These are phyloP conservation scores for Probaryconus sp. DNA, from an alignment of 1,140 invertebrate genomes.

Conservation along the genomic window DNA sequence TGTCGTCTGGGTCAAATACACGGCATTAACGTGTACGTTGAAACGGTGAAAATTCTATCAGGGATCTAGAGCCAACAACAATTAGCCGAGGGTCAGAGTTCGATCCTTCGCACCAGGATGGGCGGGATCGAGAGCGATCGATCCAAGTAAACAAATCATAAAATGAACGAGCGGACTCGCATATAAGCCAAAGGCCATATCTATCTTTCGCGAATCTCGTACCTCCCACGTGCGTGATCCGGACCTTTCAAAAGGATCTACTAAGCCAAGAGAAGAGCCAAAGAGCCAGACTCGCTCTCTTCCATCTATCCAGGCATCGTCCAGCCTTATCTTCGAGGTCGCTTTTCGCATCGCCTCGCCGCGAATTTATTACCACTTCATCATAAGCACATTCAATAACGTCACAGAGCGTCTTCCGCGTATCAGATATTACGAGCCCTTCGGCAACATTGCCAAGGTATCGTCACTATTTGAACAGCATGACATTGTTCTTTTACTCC, in stretches of 20 bases:
- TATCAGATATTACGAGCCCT: conserved; percentile 53
- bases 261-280: conserved; percentile 36
- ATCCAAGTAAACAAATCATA: conserved; percentile 75
- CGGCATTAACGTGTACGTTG: conserved; percentile 17
- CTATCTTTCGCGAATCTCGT: conserved; percentile 63
- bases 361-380: conserved; percentile 63
- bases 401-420: conserved; percentile 49
- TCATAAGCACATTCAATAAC: conserved; percentile 61
- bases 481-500: conserved; percentile 33
- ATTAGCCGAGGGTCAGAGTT: conserved; percentile 78
- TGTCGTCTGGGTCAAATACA: conserved; percentile 45
- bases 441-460: conserved; percentile 39
- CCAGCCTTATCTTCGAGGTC: conserved; percentile 61
- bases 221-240: conserved; percentile 68
- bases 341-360: conserved; percentile 45
- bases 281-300: conserved; percentile 34
- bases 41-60: conserved; percentile 65
- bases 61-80: conserved; percentile 77
- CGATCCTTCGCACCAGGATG: conserved; percentile 67
- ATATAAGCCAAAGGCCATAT: conserved; percentile 62
- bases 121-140: conserved; percentile 71
- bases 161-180: conserved; percentile 56
- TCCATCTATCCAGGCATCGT: conserved; percentile 56
- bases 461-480: conserved; percentile 34
- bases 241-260: conserved; percentile 59